Evolutionary conservation across 92 coral and sea anemone genomes (phyloP).

Genomic region (Phenganax subtilis): DNA sequence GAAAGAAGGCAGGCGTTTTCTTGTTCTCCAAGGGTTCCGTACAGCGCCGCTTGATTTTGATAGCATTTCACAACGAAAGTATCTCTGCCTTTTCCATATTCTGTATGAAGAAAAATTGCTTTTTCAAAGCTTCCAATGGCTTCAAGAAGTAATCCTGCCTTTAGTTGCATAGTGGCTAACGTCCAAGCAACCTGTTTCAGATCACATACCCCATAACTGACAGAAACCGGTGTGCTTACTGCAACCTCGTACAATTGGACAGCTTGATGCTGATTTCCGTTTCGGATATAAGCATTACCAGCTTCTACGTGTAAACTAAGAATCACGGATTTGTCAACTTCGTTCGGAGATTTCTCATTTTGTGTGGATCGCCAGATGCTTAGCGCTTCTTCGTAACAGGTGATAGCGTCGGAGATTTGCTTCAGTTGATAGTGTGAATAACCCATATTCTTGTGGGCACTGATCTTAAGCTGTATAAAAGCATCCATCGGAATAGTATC

Average conservation of each 20-base stretch:
- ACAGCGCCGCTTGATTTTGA: constrained; percentile 5
- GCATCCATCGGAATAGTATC: not conserved
- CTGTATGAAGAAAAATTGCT: not conserved
- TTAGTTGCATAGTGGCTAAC: not conserved
- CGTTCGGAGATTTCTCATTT: not conserved
- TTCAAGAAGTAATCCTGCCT: not conserved
- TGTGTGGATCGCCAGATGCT: not conserved
- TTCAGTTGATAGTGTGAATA: not conserved
- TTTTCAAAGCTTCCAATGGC: not conserved
- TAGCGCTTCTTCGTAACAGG: not conserved
- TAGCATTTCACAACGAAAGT: constrained; percentile 10
- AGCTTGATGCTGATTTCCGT: not conserved
- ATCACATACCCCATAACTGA: constrained; percentile 7
- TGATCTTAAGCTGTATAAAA: not conserved
- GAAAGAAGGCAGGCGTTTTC: not conserved
- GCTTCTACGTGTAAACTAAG: constrained; percentile 1
- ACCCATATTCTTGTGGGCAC: constrained; percentile 8
- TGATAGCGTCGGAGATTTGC: not conserved
- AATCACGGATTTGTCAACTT: not conserved
- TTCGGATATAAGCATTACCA: constrained; percentile 9
- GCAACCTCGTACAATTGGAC: not conserved
- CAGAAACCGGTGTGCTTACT: not conserved
- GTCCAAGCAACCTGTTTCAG: constrained; percentile 6
- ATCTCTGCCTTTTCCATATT: not conserved
- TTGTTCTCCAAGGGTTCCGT: not conserved